These are phyloP conservation scores for Ditula angustiorana DNA, from an alignment of 2,888 invertebrate species.

Conservation along the genomic window DNA sequence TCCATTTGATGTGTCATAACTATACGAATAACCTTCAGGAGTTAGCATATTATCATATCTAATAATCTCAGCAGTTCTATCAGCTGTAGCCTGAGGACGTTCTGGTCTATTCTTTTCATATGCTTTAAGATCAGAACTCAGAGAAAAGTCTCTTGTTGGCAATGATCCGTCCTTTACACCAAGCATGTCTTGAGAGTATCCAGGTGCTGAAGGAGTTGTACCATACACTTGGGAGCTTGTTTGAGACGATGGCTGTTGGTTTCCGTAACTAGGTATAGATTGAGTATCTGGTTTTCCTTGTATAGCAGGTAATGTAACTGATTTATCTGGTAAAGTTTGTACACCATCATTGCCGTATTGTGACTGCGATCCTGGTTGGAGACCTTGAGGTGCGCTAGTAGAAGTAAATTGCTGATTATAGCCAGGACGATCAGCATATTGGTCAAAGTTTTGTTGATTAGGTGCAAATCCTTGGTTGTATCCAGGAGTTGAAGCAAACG, in stretches of 20 bases:
- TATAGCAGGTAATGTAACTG: background rate
- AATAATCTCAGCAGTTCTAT: conserved; percentile 63
- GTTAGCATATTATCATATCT: conserved; percentile 63
- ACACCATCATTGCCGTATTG: conserved; percentile 3
- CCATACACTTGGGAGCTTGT: conserved; percentile 2
- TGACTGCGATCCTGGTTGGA: conserved; percentile 7
- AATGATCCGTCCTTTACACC: conserved; percentile 2
- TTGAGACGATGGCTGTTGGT: background rate
- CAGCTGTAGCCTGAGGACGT: conserved; percentile 60
- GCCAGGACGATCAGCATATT: conserved; percentile 6
- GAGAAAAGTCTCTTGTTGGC: conserved; percentile 1
- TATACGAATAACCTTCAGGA: conserved; percentile 67
- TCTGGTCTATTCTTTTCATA: conserved; percentile 45
- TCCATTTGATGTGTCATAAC: conserved; percentile 73
- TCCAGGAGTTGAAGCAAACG: conserved; percentile 11
- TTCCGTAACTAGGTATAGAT: conserved; percentile 2
- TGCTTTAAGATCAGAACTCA: conserved; percentile 45
- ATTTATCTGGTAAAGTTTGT: background rate
- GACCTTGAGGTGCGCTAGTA: background rate
- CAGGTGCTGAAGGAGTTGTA: conserved; percentile 1
- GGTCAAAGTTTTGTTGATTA: conserved; percentile 8
- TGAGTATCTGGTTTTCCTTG: background rate
- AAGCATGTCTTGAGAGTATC: background rate
- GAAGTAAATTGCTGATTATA: conserved; percentile 23
- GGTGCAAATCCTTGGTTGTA: conserved; percentile 12